Percentiles rank a stretch among this genome's conserved stretches.
These are phyloP conservation scores for Clunio marinus DNA, from an alignment of 2,888 invertebrate genomes.

Conservation along the genomic window DNA sequence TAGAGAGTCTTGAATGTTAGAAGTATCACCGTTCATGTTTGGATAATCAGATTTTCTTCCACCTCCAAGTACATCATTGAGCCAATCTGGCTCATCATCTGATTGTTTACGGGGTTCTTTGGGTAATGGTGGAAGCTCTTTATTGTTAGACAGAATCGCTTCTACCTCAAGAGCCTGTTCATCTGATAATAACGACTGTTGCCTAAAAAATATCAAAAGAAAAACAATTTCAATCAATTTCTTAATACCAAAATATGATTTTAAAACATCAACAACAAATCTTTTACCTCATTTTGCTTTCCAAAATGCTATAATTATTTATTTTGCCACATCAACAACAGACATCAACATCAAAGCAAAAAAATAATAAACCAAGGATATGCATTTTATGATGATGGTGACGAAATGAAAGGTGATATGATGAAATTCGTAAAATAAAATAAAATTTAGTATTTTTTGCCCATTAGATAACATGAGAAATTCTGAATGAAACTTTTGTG, in stretches of 20 bases:
- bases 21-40: slow-evolving; percentile 38
- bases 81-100: slow-evolving; percentile 56
- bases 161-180: slow-evolving; percentile 88
- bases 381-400: background rate
- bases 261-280: slow-evolving; percentile 39
- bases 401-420: background rate
- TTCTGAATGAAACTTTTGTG: too few species aligned
- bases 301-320: slow-evolving; percentile 65
- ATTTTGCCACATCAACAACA: slow-evolving; percentile 42
- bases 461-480: too few species aligned
- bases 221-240: slow-evolving; percentile 10
- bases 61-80: slow-evolving; percentile 55
- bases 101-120: slow-evolving; percentile 45
- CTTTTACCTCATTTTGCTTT: slow-evolving; percentile 80
- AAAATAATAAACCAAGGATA: slow-evolving; percentile 40
- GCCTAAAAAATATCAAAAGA: slow-evolving; percentile 53
- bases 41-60: slow-evolving; percentile 46
- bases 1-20: slow-evolving; percentile 45
- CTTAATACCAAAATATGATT: slow-evolving; percentile 11
- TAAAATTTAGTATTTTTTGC: background rate
- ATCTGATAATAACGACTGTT: slow-evolving; percentile 77
- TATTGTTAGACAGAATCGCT: slow-evolving; percentile 60
- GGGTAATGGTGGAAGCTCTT: slow-evolving; percentile 47
- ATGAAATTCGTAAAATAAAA: background rate
- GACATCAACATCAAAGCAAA: slow-evolving; percentile 42